These are phyloP conservation scores for Eremobia ochroleuca DNA, from an alignment of 2,888 invertebrate genomes.

Conservation along the genomic window DNA sequence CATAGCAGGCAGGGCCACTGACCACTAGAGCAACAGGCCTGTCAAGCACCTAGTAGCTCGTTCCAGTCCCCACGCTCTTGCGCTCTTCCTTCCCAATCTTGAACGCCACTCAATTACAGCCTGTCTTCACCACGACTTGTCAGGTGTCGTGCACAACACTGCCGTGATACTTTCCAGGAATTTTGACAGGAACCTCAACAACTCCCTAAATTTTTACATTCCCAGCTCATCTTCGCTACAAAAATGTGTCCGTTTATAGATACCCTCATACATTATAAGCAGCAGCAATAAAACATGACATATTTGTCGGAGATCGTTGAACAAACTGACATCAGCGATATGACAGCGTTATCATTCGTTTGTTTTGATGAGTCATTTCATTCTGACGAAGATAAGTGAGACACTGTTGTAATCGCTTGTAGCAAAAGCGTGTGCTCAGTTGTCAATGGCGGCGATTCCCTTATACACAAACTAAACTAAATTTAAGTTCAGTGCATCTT, in stretches of 20 bases:
- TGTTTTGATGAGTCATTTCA: constrained; percentile 37
- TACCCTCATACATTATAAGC: constrained; percentile 2
- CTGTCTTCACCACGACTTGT: background rate
- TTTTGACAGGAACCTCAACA: too few species aligned
- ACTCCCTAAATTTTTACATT: background rate
- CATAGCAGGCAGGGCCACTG: too few species aligned
- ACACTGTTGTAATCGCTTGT: constrained; percentile 12
- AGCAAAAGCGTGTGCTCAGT: constrained; percentile 4
- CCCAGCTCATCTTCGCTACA: background rate
- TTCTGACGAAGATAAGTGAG: constrained; percentile 13
- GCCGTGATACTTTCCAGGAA: background rate
- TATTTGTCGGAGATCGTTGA: constrained; percentile 41
- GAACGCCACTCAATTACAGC: background rate
- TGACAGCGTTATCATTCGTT: constrained; percentile 25
- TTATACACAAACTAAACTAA: too few species aligned
- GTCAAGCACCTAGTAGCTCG: too few species aligned
- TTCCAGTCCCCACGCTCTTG: too few species aligned
- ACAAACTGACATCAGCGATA: constrained; percentile 28
- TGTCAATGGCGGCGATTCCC: too few species aligned
- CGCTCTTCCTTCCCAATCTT: too few species aligned
- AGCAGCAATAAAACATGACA: constrained; percentile 27
- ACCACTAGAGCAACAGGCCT: too few species aligned
- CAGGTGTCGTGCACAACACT: background rate
- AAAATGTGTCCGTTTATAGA: background rate
- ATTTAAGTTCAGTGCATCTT: too few species aligned